phyloP scores from a whole-genome alignment of 2,888 invertebrate species.

The Clitarchus hookeri region DNA sequence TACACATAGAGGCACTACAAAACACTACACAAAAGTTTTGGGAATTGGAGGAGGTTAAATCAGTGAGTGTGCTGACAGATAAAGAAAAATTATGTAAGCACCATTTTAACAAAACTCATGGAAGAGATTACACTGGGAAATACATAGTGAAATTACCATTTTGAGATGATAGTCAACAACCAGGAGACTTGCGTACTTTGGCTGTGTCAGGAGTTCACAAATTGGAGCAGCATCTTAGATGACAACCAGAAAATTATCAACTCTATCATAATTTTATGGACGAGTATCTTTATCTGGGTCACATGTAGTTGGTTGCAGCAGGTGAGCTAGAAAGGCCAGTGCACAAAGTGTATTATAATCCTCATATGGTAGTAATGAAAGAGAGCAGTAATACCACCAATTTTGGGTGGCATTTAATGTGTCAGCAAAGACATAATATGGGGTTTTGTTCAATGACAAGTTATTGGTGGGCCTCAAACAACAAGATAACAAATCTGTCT shows the following conservation, averaged over 20 bases:
- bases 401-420: not conserved
- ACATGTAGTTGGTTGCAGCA: not conserved
- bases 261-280: not conserved
- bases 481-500: not conserved
- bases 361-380: not conserved
- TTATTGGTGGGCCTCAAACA: not conserved
- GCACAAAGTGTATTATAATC: not conserved
- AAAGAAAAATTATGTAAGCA: not conserved
- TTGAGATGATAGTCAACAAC: not conserved
- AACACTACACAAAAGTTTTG: not conserved
- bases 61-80: not conserved
- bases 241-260: not conserved
- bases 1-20: too few species aligned
- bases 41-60: not conserved
- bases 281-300: not conserved
- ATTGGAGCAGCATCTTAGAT: not conserved
- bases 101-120: not conserved
- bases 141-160: not conserved
- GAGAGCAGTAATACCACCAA: not conserved
- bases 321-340: not conserved
- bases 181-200: not conserved
- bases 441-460: not conserved
- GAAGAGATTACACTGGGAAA: not conserved
- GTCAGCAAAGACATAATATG: not conserved
- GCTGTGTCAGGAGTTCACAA: not conserved